These are phyloP conservation scores for Nesometra sesokonis DNA, from an alignment of 35 echinoderm and acorn worm genomes.

Conservation along the genomic window DNA sequence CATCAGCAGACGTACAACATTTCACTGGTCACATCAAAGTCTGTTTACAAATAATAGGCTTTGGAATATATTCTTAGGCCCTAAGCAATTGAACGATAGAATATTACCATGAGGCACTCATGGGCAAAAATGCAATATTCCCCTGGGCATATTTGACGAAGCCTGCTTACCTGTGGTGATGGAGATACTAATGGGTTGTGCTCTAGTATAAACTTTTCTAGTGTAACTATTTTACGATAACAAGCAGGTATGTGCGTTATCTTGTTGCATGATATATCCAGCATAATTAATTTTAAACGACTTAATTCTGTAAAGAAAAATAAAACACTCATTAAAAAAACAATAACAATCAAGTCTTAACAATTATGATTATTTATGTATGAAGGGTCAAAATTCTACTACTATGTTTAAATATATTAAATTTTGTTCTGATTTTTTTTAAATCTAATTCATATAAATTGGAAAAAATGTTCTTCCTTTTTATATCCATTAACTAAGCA, in stretches of 20 bases:
- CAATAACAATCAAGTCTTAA: too few relatives aligned
- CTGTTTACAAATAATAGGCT: not conserved
- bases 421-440: too few relatives aligned
- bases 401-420: too few relatives aligned
- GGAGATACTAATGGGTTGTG: not conserved
- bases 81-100: not conserved
- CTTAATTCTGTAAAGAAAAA: not conserved
- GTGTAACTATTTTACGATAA: not conserved
- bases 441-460: too few relatives aligned
- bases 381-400: too few relatives aligned
- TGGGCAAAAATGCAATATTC: not conserved
- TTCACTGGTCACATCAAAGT: too few relatives aligned
- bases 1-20: too few relatives aligned
- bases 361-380: too few relatives aligned
- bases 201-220: not conserved
- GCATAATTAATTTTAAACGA: not conserved
- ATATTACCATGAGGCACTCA: not conserved
- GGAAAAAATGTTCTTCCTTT: too few relatives aligned
- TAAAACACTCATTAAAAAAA: too few relatives aligned
- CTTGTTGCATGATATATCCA: not conserved
- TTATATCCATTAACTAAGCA: too few relatives aligned
- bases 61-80: not conserved
- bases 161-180: not conserved
- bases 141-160: not conserved
- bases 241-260: not conserved